Percentiles rank a stretch among this genome's conserved stretches.
Conservation (phyloP, 2,113 vertebrate genomes). For the Tricholaema leucomelas region DNA sequence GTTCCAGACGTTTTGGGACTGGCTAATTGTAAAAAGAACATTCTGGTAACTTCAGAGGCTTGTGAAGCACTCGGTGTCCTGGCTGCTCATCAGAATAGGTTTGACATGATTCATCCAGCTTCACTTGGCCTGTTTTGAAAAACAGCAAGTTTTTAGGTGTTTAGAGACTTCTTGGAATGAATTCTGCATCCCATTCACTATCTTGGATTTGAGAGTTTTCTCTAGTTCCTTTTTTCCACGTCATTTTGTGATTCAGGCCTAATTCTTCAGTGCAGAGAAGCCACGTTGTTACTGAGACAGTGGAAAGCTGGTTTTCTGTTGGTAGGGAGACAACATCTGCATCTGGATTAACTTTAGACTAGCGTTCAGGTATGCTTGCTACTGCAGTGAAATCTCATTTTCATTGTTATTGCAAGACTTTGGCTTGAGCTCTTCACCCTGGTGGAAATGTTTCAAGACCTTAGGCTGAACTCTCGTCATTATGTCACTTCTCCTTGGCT, state of each 20-base stretch:
- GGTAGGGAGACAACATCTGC: not conserved
- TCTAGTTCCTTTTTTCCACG: conserved; percentile 21
- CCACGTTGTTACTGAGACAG: not conserved
- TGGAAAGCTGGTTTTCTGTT: conserved; percentile 38
- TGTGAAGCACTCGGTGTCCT: not conserved
- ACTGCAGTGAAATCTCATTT: conserved; percentile 53
- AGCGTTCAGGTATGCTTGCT: conserved; percentile 45
- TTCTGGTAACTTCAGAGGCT: conserved; percentile 46
- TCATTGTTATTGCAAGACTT: conserved; percentile 10
- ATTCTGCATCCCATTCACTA: not conserved
- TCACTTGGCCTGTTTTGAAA: conserved; percentile 15
- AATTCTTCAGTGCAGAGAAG: not conserved
- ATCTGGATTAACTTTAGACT: conserved; percentile 64
- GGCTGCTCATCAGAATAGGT: not conserved
- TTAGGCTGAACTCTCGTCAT: conserved; percentile 46
- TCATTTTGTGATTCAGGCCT: not conserved
- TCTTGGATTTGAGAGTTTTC: not conserved
- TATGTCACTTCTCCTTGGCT: conserved; percentile 37
- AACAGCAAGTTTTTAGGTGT: conserved; percentile 40
- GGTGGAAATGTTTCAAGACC: conserved; percentile 60
- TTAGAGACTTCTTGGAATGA: conserved; percentile 25
- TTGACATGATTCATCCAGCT: conserved; percentile 42
- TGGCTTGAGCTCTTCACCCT: conserved; percentile 27
- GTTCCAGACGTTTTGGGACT: not conserved
- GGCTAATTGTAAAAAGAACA: not conserved